Evolutionary conservation across 2,797 vertebrate genomes (phyloP), one percentile per base, ranked within the genome.

Genomic region (Geotrypetes seraphini): DNA sequence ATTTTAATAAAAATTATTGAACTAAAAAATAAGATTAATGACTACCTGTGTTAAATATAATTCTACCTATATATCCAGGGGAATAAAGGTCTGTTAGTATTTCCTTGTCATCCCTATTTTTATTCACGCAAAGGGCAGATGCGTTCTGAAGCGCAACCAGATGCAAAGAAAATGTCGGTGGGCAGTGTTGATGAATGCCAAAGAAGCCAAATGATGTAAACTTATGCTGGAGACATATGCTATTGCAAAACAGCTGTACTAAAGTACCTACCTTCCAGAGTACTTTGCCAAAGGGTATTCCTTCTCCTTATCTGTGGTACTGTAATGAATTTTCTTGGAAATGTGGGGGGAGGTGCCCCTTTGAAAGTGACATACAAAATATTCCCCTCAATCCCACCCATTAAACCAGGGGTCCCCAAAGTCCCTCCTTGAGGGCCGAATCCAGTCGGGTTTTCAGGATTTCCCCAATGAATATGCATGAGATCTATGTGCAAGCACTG

Each of bases 11-110:
- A n/a, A 75, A 77, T 69, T 69, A 80, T 60, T 69, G 64, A 76
- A 71, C 72, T 72, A 63, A 61, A 55, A 57, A 81, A 73, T 67
- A 72, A 80, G 76, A 83, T 79, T 73, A 74, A 80, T 8, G 22
- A 61, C 60, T n/a, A n/a, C n/a, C n/a, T 47, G 55, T 24, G 50
- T 46, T 60, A 37, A 39, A 15, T 19, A 39, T 33, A 43, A 60
- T 36, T 57, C 16, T 29, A 18, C 29, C 2, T 12, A 22, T 40
- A 22, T 18, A 27, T 4, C 21, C 1, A 10, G 35, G 31, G 28
- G 23, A 39, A 38, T 33, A 15, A 7, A 34, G 43, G 45, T 49
- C 45, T 7, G 18, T 1, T 2, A 44, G 19, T 33, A 47, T 36
- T 37, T 33, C 35, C 30, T 59, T 39, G 44, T 12, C 10, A 26